phyloP scores from a whole-genome alignment of 2,113 vertebrate species.

The Danionella cerebrum region DNA sequence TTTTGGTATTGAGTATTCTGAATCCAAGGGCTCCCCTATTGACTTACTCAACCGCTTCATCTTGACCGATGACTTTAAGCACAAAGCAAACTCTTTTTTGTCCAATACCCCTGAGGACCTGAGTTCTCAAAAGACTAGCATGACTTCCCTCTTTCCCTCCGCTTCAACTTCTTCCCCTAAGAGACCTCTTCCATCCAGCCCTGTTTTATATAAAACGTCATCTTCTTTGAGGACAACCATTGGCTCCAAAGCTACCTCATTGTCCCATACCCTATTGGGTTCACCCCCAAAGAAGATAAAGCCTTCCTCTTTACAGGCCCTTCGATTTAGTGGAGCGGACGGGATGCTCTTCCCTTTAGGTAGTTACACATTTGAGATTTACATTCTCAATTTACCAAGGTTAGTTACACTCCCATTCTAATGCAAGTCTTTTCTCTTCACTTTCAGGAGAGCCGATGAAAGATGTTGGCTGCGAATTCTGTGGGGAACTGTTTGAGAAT shows the following conservation, averaged over 20 bases:
- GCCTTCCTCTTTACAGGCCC: conserved; percentile 69
- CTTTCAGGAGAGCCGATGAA: conserved; percentile 61
- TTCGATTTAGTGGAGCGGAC: conserved; percentile 65
- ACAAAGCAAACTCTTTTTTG: conserved; percentile 53
- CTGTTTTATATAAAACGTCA: conserved; percentile 58
- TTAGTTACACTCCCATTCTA: not conserved
- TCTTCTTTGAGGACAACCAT: conserved; percentile 45
- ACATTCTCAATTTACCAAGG: too few relatives aligned
- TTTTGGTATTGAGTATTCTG: conserved; percentile 84
- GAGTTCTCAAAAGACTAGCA: conserved; percentile 35
- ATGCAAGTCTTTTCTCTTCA: not conserved
- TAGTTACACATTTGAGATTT: conserved; percentile 31
- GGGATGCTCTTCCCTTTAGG: conserved; percentile 62
- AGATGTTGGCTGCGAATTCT: conserved; percentile 76
- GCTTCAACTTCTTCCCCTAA: conserved; percentile 49
- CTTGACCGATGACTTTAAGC: conserved; percentile 80
- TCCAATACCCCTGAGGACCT: conserved; percentile 42
- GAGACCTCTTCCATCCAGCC: conserved; percentile 39
- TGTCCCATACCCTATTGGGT: conserved; percentile 55
- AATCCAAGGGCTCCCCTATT: conserved; percentile 87
- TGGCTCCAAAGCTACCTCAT: conserved; percentile 65
- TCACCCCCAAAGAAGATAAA: conserved; percentile 69
- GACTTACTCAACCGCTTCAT: conserved; percentile 83
- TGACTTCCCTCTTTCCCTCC: conserved; percentile 56
- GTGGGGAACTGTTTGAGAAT: conserved; percentile 92